phyloP scores from a whole-genome alignment of 2,888 invertebrate species.

The Trileptium ribeirensis region DNA sequence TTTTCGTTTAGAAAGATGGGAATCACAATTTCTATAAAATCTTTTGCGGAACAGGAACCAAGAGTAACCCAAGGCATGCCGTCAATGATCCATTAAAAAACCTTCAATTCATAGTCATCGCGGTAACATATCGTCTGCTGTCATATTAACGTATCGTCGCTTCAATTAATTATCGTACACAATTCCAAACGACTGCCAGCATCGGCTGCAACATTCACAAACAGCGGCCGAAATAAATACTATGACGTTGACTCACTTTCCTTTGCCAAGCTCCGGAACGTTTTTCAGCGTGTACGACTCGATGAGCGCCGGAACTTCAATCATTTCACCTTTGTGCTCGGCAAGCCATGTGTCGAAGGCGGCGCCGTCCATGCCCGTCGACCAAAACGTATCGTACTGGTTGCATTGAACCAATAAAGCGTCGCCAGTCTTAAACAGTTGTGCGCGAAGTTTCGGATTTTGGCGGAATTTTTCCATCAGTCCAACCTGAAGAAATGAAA shows the following conservation, averaged over 20 bases:
- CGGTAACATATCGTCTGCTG: too few species aligned
- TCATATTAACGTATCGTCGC: too few species aligned
- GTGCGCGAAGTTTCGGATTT: constrained; percentile 34
- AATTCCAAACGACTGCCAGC: too few species aligned
- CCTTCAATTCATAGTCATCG: too few species aligned
- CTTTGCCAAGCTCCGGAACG: constrained; percentile 14
- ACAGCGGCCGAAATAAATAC: too few species aligned
- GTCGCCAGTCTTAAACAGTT: constrained; percentile 36
- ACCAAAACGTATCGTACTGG: constrained; percentile 21
- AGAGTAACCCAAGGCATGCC: too few species aligned
- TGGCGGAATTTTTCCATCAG: constrained; percentile 38
- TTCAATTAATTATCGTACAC: too few species aligned
- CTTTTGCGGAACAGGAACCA: too few species aligned
- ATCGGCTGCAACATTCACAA: too few species aligned
- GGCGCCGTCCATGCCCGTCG: constrained; percentile 7
- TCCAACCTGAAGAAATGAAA: constrained; percentile 33
- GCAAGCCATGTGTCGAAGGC: not conserved
- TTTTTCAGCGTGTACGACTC: constrained; percentile 15
- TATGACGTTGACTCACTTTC: constrained; percentile 17
- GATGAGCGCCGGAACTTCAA: constrained; percentile 9
- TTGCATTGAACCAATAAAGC: constrained; percentile 36
- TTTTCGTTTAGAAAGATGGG: too few species aligned
- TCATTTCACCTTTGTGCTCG: constrained; percentile 11
- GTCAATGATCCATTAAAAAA: too few species aligned
- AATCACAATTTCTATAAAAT: too few species aligned